Evolutionary conservation across 2,888 invertebrate species (phyloP).

Genomic region (Craniophora ligustri): DNA sequence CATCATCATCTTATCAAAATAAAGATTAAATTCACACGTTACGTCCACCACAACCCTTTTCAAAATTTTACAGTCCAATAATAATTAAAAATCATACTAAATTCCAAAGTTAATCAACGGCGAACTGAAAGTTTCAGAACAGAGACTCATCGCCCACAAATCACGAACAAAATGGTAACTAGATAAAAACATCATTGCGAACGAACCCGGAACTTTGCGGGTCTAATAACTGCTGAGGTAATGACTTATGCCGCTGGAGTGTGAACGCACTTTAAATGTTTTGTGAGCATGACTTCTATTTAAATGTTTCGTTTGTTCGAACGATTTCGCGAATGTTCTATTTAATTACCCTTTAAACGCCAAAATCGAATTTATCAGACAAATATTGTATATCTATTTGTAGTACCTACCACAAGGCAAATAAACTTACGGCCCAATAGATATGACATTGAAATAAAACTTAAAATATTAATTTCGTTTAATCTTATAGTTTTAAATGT

Average conservation of each 20-base stretch:
- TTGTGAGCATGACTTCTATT: constrained; percentile 36
- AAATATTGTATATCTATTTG: too few species aligned
- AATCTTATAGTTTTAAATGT: too few species aligned
- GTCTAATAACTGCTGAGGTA: constrained; percentile 57
- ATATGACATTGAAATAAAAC: too few species aligned
- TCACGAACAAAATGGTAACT: constrained; percentile 52
- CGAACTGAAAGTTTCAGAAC: constrained; percentile 47
- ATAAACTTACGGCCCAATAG: too few species aligned
- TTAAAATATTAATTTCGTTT: too few species aligned
- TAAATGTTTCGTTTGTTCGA: constrained; percentile 38
- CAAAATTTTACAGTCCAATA: constrained; percentile 31
- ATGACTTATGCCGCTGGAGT: constrained; percentile 58
- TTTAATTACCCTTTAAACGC: too few species aligned
- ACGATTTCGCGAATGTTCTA: constrained; percentile 12
- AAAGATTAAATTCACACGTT: too few species aligned
- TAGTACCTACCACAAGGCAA: too few species aligned
- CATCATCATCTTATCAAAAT: too few species aligned
- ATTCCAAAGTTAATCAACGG: constrained; percentile 51
- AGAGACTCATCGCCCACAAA: constrained; percentile 55
- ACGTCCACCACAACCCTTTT: not conserved
- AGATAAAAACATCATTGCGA: constrained; percentile 61
- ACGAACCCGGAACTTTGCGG: constrained; percentile 55
- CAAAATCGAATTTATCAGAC: too few species aligned
- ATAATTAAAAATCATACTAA: constrained; percentile 43
- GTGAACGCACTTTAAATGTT: constrained; percentile 54